A percentile compares a stretch with the other conserved stretches of the same genome.
Evolutionary conservation across 2,113 vertebrate genomes (phyloP).

Genomic region (Phalacrocorax carbo): DNA sequence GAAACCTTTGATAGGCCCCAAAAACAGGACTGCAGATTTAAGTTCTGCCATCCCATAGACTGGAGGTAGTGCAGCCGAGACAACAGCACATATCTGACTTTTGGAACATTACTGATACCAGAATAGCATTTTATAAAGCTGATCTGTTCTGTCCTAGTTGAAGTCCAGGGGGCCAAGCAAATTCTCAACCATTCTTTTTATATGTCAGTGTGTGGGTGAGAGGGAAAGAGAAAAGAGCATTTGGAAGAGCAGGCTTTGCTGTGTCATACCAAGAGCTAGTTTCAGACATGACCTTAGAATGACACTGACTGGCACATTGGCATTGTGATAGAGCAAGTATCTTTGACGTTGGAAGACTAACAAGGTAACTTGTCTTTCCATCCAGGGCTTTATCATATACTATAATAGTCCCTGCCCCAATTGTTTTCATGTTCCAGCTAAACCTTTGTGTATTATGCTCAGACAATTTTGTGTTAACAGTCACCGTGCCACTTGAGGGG

Average conservation of each 20-base stretch:
- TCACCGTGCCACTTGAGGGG: rapidly evolving
- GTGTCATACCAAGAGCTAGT: not conserved
- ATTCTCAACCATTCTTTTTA: not conserved
- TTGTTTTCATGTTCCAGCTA: not conserved
- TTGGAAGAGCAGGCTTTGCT: not conserved
- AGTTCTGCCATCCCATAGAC: not conserved
- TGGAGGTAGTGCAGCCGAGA: not conserved
- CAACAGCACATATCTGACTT: not conserved
- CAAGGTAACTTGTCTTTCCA: not conserved
- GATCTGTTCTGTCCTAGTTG: not conserved
- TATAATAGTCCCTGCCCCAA: not conserved
- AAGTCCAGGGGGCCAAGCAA: not conserved
- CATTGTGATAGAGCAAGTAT: not conserved
- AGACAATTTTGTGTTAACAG: not conserved
- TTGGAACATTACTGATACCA: not conserved
- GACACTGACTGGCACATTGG: not conserved
- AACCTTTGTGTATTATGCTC: not conserved
- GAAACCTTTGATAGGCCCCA: not conserved
- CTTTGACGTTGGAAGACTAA: not conserved
- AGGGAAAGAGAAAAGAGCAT: not conserved
- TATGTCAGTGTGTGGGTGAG: not conserved
- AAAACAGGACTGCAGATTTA: rapidly evolving
- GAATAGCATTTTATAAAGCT: not conserved
- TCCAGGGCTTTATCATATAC: not conserved
- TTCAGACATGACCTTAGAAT: not conserved